Evolutionary conservation across 2,888 invertebrate genomes (phyloP), one percentile per base, ranked within the genome.

Genomic region (Kryphioiulus occultus): DNA sequence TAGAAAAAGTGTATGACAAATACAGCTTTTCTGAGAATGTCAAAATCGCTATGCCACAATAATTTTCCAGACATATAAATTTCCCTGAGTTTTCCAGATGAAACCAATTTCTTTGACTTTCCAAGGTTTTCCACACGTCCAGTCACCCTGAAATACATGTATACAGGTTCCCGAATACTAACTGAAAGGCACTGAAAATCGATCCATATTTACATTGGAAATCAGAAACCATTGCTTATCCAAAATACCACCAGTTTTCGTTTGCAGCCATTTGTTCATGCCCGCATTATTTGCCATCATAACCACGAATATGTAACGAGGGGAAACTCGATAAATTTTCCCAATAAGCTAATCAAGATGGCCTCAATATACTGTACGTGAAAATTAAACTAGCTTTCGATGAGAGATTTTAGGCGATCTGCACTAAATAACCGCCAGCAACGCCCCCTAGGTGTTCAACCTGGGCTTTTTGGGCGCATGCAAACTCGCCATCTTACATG

Each of bases 271-370:
- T 68, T 68, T 68, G 68, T 68, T 26, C 10, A 26, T 26, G 68
- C 26, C 26, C 68, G 68, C 26, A 68, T 68, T 68, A 68, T 68
- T 68, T 26, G 68, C 68, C 26, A 68, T n/a, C 53, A 53, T 53
- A 53, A 53, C 19, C n/a, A 53, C 53, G 53, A 53, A 68, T 68
- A 68, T 68, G 68, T n/a, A n/a, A n/a, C n/a, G n/a, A n/a, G 68
- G 68, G 68, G 10, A 5, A 59, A n/a, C 19, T 59, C 59, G 19
- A 19, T n/a, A 19, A 68, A 26, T 68, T 44, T 59, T 68, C 26
- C 68, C 26, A 26, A 68, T 68, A 26, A 68, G 68, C 68, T 68
- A 68, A 68, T 68, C 68, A 68, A 68, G 68, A 68, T 68, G 68
- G 68, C 68, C 68, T 68, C 19, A 68, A 68, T 68, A 68, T 12